Evolutionary conservation across 2,888 invertebrate genomes (phyloP), one percentile per base, ranked within the genome.

Genomic region (Cistogaster globosa): DNA sequence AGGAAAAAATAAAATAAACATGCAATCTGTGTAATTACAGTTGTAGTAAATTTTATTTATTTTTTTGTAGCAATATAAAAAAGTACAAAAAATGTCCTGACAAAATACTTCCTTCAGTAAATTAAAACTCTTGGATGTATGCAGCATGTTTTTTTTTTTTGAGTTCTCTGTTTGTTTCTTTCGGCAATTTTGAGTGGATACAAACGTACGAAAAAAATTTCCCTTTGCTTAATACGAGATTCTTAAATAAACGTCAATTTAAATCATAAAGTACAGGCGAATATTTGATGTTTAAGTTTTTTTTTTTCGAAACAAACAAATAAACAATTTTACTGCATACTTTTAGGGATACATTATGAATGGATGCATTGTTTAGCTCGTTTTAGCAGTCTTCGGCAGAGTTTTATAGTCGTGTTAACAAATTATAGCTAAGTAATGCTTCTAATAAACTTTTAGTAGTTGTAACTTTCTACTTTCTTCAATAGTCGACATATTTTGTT

Each of bases 211-310:
- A 9, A 16, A 7, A 57, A 72, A 51, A 53, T 60, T 68, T 26
- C n/a, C 12, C 14, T 32, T 42, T 51, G n/a, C 62, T 72, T n/a
- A n/a, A 8, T 72, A 3, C 38, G 0, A 53, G 53, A 16, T 58
- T 67, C 7, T 32, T 62, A 12, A 12, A 42, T 68, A 63, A 74
- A 84, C 74, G 72, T 84, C 84, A 84, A 77, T 84, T 84, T 81
- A 69, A 85, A 72, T 81, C 81, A 77, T 74, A 77, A 14, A 12
- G 42, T 9, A 74, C 3, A 51, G 57, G 62, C 69, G 63, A 69
- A 78, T 81, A 81, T 85, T 84, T 74, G 18, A 18, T 18, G 55
- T 26, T 32, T 32, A 32, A 32, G 6, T 6, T 32, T 32, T 32
- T 32, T 32, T 45, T 51, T 45, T 12, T 48, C n/a, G 26, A 20